phyloP scores from a whole-genome alignment of 2,113 vertebrate species.

The Amazona vittata region DNA sequence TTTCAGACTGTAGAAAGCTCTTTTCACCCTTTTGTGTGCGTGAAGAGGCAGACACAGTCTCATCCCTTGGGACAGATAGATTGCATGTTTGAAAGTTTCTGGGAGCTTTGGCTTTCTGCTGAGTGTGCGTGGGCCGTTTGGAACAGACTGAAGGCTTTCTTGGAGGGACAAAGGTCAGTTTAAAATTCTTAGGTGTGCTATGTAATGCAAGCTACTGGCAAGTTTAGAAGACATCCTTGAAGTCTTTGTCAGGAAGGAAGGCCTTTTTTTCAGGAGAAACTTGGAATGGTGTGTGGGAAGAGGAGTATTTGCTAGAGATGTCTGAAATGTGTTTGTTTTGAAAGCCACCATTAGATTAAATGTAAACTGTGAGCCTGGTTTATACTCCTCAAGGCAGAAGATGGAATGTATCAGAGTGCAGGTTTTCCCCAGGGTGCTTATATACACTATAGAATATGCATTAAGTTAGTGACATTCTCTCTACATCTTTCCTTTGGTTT shows the following conservation, averaged over 20 bases:
- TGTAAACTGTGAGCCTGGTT: background rate
- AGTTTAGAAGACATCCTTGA: background rate
- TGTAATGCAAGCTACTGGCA: background rate
- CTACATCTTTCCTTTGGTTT: background rate
- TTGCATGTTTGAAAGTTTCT: background rate
- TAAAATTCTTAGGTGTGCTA: conserved; percentile 19
- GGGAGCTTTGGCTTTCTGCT: background rate
- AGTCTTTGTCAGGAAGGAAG: background rate
- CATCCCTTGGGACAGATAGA: background rate
- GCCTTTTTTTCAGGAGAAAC: background rate
- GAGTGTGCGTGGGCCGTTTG: background rate
- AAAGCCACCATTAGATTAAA: background rate
- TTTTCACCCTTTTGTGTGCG: background rate
- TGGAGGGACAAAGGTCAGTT: background rate
- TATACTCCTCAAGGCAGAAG: background rate
- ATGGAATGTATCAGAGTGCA: background rate
- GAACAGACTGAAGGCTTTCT: background rate
- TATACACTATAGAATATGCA: background rate
- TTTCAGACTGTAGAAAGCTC: background rate
- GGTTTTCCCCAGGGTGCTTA: background rate
- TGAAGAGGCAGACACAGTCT: accelerated
- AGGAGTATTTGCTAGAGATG: background rate
- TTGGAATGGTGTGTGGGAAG: background rate
- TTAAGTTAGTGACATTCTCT: background rate
- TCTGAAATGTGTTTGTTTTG: conserved; percentile 22